Evolutionary conservation across 2,113 vertebrate genomes (phyloP), one percentile per base, ranked within the genome.

Genomic region (Daubentonia madagascariensis): DNA sequence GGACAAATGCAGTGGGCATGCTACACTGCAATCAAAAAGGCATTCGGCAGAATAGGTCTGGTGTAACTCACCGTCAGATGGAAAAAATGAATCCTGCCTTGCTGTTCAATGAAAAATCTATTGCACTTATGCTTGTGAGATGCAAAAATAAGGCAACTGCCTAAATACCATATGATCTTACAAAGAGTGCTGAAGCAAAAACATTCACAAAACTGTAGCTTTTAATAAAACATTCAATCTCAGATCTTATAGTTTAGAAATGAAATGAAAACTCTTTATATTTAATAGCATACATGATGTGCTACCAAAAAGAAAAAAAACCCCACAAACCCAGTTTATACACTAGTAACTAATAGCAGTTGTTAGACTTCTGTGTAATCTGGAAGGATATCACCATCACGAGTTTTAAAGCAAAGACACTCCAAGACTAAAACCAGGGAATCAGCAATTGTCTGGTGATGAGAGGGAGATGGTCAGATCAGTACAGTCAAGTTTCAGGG

Each of bases 91-190:
- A 91, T 91, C 93, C 96, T 94, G 91, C 97, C 96, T 84, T 85
- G 88, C 85, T 94, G 97, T 97, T 94, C 61, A 91, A 94, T 96
- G 97, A 93, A 87, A 91, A 48, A 87, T 67, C 63, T 70, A 84
- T 13, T 76, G 52, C 92, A 95, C 97, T 63, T 96, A 93, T n/a
- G 96, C 94, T 98, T 73, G 67, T 93, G 98, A 97, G 94, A 98
- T 96, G 97, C 96, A 97, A 97, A 97, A 97, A 93, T 17, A 30
- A 97, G 97, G 97, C 96, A 97, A 97, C 81, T 87, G 89, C 89
- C 89, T 94, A 95, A 93, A 65, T 73, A 96, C 23, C 8, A 88
- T 61, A 96, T 97, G 92, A 95, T 92, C 97, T 96, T 87, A 91
- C 54, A 73, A 96, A 84, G 97, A 98, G 95, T 94, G 72, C 89